phyloP scores from a whole-genome alignment of 1,140 invertebrate species.

The Panagrolaimus sp. region DNA sequence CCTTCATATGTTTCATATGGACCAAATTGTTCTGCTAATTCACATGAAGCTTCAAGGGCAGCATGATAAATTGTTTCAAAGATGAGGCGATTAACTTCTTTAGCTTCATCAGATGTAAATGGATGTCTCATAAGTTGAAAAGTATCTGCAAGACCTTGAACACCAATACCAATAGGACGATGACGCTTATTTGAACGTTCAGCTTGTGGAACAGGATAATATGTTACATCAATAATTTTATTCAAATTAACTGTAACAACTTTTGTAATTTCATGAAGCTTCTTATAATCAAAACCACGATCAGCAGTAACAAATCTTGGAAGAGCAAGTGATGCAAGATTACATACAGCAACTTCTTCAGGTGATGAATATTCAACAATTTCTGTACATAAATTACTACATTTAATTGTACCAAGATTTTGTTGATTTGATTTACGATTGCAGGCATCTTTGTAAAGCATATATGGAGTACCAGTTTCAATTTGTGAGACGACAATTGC shows the following conservation, averaged over 20 bases:
- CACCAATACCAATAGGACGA: constrained; percentile 84
- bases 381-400: constrained; percentile 96
- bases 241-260: constrained; percentile 64
- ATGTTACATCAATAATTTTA: constrained; percentile 87
- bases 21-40: constrained; percentile 77
- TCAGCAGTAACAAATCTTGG: constrained; percentile 82
- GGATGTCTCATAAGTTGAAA: constrained; percentile 87
- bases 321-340: constrained; percentile 88
- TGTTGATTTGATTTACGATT: constrained; percentile 95
- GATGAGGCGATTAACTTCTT: constrained; percentile 81
- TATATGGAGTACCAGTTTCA: constrained; percentile 95
- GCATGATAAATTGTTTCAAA: constrained; percentile 96
- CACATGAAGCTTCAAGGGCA: constrained; percentile 87
- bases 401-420: constrained; percentile 96
- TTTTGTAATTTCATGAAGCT: constrained; percentile 80
- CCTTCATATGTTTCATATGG: constrained; percentile 84
- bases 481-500: constrained; percentile 88
- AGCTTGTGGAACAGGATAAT: constrained; percentile 77
- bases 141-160: constrained; percentile 88
- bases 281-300: constrained; percentile 74
- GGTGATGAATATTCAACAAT: constrained; percentile 79
- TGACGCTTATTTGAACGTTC: constrained; percentile 78
- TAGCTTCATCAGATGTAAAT: constrained; percentile 73
- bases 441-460: constrained; percentile 75
- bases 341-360: constrained; percentile 92